phyloP scores from a whole-genome alignment of 1,140 invertebrate genomes.

The Drosophila auraria region DNA sequence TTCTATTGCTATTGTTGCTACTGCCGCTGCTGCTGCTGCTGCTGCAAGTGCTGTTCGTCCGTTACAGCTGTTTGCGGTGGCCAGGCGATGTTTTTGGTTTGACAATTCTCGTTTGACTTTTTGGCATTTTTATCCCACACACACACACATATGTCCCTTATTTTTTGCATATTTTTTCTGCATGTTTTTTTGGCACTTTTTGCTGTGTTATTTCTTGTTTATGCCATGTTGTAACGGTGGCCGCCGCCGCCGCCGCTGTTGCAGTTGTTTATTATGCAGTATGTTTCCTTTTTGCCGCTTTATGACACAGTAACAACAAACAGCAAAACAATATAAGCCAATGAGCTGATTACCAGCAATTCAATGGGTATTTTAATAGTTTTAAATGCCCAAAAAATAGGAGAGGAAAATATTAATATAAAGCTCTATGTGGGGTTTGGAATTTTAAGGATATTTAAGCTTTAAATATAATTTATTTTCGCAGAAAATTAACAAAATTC shows the following conservation, averaged over 20 bases:
- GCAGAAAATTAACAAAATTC: background rate
- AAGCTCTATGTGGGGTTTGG: no score
- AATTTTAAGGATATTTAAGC: no score
- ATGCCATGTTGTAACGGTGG: conserved; percentile 32
- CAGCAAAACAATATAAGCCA: conserved; percentile 64
- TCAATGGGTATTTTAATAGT: background rate
- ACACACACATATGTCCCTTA: background rate
- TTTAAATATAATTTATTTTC: no score
- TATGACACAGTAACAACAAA: conserved; percentile 59
- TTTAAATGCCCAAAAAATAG: background rate
- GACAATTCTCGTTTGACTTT: conserved; percentile 77
- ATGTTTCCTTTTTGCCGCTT: conserved; percentile 47
- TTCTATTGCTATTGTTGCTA: conserved; percentile 18
- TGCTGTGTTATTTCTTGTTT: conserved; percentile 33
- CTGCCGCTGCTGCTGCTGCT: conserved; percentile 3
- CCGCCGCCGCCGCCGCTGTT: conserved; percentile 22
- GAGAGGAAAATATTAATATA: no score
- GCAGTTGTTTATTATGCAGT: conserved; percentile 76
- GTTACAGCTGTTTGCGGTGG: conserved; percentile 79
- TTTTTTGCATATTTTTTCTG: conserved; percentile 9
- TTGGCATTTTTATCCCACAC: conserved; percentile 64
- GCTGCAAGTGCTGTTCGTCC: conserved; percentile 39
- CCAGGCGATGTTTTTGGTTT: conserved; percentile 70
- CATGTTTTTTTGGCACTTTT: conserved; percentile 33
- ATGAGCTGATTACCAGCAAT: conserved; percentile 61